Evolutionary conservation across 2,888 invertebrate species (phyloP), one percentile per base, ranked within the genome.

Genomic region (Drosophila histrio): DNA sequence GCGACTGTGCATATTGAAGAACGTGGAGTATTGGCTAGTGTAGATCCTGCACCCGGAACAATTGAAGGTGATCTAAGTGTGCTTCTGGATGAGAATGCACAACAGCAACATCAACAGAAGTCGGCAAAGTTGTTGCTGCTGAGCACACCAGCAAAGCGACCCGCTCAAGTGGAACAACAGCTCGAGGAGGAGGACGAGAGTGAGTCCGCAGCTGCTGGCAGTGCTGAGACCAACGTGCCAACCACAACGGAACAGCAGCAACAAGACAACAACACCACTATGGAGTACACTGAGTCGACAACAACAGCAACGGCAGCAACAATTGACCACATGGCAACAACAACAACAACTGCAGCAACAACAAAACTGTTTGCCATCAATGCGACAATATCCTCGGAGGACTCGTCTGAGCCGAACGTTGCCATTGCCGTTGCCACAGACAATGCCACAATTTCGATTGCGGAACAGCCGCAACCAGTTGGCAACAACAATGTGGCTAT

Each of bases 111-210:
- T 5, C 64, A 39, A 17, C 54, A 66, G 41, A 88, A 79, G 65
- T 88, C 75, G 4, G 86, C 73, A n/a, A 85, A 77, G 30, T 71
- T 90, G n/a, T 63, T 90, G 53, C 74, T 90, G n/a, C 70, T 90
- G 4, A 90, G 88, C 58, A 83, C 88, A 8, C 86, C 90, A 1
- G 83, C 71, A 6, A 90, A 82, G 56, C 79, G 88, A 22, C 66
- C 78, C 2, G 77, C 76, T 22, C 79, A 86, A 47, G 73, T 73
- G n/a, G 83, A 84, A 15, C 86, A 79, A 46, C 81, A 84, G 44
- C 49, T 88, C n/a, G 89, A 82, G 54, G 90, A 90, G 56, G 74
- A 78, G 39, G 88, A 84, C 13, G 89, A 87, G 13, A 65, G 58
- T n/a, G 59, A 72, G n/a, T 43, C 67, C n/a, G 59, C 54, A 17